Conservation (phyloP, 2,797 vertebrate species). For the Sciaenops ocellatus region DNA sequence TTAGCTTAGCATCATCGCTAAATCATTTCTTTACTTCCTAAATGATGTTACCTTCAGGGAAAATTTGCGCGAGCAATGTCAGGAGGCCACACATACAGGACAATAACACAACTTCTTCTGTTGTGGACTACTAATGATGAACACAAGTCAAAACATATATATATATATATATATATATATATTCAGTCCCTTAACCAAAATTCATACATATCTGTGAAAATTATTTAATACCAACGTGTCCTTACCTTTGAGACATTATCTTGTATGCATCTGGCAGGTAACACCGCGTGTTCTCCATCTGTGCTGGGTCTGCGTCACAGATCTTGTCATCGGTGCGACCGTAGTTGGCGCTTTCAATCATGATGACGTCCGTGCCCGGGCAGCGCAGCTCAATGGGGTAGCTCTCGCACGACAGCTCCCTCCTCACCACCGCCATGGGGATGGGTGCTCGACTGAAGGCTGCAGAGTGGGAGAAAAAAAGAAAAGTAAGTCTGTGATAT, state of each 20-base stretch:
- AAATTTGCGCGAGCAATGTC: neutral
- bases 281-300: slow-evolving; percentile 99
- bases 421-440: slow-evolving; percentile 97
- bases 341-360: slow-evolving; percentile 99
- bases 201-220: no score
- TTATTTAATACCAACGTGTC: no score
- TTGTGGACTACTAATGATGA: neutral
- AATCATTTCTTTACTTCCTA: slow-evolving; percentile 14
- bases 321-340: slow-evolving; percentile 99
- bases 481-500: neutral
- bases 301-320: slow-evolving; percentile 97
- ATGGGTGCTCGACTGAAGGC: slow-evolving; percentile 96
- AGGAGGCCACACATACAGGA: neutral
- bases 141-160: neutral
- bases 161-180: no score
- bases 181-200: no score
- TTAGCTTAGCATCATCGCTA: neutral
- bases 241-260: slow-evolving; percentile 98
- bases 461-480: slow-evolving; percentile 54
- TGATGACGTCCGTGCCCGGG: slow-evolving; percentile 98
- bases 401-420: slow-evolving; percentile 98
- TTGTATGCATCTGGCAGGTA: slow-evolving; percentile 99
- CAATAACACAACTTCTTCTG: neutral
- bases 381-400: slow-evolving; percentile 99
- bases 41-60: neutral